phyloP scores from a whole-genome alignment of 2,113 vertebrate genomes.

The Trinectes maculatus region DNA sequence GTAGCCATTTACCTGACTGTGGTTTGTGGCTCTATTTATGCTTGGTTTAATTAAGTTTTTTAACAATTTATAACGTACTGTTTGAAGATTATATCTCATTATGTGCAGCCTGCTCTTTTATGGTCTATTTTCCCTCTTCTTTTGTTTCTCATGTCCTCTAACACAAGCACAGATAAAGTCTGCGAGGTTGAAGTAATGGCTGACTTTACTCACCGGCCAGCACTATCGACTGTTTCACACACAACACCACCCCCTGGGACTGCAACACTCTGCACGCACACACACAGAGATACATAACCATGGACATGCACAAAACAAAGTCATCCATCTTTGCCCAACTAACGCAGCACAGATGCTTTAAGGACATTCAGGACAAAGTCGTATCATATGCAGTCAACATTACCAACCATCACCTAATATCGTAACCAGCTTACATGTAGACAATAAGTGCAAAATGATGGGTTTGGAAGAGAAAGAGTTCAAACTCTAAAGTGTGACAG shows the following conservation, averaged over 20 bases:
- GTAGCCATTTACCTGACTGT: background rate
- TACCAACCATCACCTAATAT: background rate
- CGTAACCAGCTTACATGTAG: background rate
- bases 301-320: background rate
- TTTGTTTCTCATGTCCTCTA: slow-evolving; percentile 25
- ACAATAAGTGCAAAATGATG: background rate
- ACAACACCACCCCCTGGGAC: slow-evolving; percentile 22
- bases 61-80: background rate
- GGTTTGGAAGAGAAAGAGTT: background rate
- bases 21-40: background rate
- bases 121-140: background rate
- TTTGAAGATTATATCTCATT: background rate
- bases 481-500: slow-evolving; percentile 10
- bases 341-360: slow-evolving; percentile 32
- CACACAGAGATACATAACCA: background rate
- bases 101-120: background rate
- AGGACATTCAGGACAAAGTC: slow-evolving; percentile 46
- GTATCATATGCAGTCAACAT: background rate
- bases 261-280: background rate
- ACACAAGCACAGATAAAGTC: slow-evolving; percentile 23
- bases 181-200: slow-evolving; percentile 57
- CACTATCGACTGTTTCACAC: slow-evolving; percentile 42
- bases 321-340: slow-evolving; percentile 33
- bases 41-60: background rate
- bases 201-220: slow-evolving; percentile 50